Evolutionary conservation across 1,140 invertebrate species (phyloP).

Genomic region (Oncopodura yosiiana): DNA sequence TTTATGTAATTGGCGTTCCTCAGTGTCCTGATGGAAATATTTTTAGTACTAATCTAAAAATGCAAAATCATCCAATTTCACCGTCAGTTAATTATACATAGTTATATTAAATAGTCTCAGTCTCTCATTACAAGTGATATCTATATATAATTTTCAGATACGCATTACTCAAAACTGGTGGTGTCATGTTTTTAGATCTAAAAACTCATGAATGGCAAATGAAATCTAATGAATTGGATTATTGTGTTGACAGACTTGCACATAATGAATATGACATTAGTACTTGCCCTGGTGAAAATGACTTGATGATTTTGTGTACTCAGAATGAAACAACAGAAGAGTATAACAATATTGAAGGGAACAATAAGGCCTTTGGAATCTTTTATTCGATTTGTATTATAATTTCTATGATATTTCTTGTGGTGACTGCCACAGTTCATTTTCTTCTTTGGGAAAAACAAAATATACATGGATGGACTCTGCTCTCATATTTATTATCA

Average conservation of each 20-base stretch:
- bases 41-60: no score
- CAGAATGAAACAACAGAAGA: not conserved
- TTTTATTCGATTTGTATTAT: not conserved
- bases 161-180: no score
- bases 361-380: not conserved
- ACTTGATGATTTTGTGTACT: not conserved
- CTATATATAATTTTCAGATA: no score
- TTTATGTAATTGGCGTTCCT: not conserved
- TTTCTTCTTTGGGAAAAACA: conserved; percentile 21
- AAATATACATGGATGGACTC: conserved; percentile 22
- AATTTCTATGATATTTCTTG: conserved; percentile 14
- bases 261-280: no score
- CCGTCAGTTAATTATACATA: no score
- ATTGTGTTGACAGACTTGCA: not conserved
- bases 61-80: no score
- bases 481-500: conserved; percentile 12
- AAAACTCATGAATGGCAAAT: no score
- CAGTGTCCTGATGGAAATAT: not conserved
- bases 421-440: conserved; percentile 9
- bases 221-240: not conserved
- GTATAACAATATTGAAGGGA: not conserved
- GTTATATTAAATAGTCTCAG: no score
- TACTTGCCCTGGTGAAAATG: no score
- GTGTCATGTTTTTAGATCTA: no score
- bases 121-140: no score